Conservation (phyloP, 2,113 vertebrate genomes). For the Pedetes capensis region DNA sequence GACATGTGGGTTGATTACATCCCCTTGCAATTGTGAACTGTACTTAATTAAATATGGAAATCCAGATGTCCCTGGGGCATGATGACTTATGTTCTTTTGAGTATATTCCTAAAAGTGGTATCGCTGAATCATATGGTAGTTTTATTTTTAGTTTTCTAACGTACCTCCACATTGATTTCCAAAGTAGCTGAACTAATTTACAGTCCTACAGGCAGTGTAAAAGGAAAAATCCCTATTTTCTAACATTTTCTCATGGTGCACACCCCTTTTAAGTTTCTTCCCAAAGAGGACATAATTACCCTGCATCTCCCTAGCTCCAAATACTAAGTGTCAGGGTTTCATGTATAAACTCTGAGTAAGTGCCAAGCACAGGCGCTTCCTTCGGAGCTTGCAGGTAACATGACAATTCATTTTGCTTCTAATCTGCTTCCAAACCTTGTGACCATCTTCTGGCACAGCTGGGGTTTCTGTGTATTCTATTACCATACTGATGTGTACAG, state of each 20-base stretch:
- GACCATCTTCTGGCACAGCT: neutral
- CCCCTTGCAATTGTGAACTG: too few species aligned
- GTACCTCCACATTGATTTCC: too few species aligned
- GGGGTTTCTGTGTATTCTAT: neutral
- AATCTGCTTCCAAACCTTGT: conserved; percentile 13
- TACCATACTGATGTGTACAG: neutral
- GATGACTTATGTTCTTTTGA: too few species aligned
- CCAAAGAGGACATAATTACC: neutral
- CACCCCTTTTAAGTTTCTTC: neutral
- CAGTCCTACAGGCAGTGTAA: too few species aligned
- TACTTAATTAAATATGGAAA: too few species aligned
- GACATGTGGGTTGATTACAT: too few species aligned
- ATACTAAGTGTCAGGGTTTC: neutral
- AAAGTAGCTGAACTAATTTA: too few species aligned
- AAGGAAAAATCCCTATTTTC: too few species aligned
- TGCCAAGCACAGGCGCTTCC: neutral
- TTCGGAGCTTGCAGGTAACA: neutral
- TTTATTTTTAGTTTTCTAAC: too few species aligned
- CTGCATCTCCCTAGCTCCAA: neutral
- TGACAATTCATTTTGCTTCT: conserved; percentile 32
- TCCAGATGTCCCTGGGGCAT: too few species aligned
- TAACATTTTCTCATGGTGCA: neutral
- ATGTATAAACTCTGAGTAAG: conserved; percentile 7
- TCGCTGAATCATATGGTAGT: too few species aligned
- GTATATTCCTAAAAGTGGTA: too few species aligned